Conservation (phyloP, 2,113 vertebrate species). For the Synodontis membranacea region DNA sequence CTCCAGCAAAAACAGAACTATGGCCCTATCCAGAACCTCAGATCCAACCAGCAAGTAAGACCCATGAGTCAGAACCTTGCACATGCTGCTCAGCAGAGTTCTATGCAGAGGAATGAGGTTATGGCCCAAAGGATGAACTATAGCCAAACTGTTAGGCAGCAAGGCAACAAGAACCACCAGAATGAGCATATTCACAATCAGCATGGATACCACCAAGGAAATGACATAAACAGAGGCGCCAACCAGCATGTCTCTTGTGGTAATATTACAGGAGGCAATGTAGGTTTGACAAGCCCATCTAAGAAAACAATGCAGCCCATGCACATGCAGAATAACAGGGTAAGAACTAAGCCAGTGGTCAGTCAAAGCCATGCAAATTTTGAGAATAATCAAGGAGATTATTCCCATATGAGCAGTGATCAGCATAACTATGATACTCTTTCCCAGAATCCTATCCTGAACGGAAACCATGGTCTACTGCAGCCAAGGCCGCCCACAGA, state of each 20-base stretch:
- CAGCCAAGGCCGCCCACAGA: conserved; percentile 79
- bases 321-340: conserved; percentile 69
- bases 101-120: conserved; percentile 64
- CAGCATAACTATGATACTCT: conserved; percentile 70
- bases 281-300: conserved; percentile 43
- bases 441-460: conserved; percentile 66
- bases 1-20: conserved; percentile 85
- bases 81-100: conserved; percentile 53
- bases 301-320: conserved; percentile 64
- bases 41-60: conserved; percentile 68
- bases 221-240: conserved; percentile 60
- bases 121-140: conserved; percentile 69
- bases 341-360: conserved; percentile 61
- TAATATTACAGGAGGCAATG: conserved; percentile 49
- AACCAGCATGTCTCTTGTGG: conserved; percentile 69
- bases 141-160: conserved; percentile 71
- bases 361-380: conserved; percentile 50
- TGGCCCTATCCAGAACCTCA: conserved; percentile 72
- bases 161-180: conserved; percentile 56
- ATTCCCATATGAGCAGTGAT: conserved; percentile 63
- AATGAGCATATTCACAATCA: conserved; percentile 62
- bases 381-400: conserved; percentile 61
- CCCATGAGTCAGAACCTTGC: conserved; percentile 68
- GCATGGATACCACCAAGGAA: conserved; percentile 64
- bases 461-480: conserved; percentile 61